These are phyloP conservation scores for Cepphus grylle DNA, from an alignment of 2,113 vertebrate species.

Conservation along the genomic window DNA sequence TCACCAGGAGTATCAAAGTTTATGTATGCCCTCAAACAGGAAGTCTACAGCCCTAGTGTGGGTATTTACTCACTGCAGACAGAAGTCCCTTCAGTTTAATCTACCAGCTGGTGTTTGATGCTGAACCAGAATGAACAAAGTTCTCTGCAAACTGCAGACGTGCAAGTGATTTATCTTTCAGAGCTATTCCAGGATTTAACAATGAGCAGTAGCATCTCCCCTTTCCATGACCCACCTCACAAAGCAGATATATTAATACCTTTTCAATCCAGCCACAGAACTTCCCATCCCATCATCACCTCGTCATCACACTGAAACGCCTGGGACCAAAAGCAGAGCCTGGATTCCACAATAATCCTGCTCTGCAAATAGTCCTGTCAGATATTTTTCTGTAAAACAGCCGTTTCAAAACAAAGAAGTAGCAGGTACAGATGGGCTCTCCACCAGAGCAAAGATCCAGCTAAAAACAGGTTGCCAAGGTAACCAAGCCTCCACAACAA, in stretches of 20 bases:
- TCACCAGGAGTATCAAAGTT: neutral
- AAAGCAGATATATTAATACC: neutral
- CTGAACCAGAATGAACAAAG: neutral
- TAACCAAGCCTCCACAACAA: conserved; percentile 53
- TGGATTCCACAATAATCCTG: neutral
- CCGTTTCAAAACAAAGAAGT: neutral
- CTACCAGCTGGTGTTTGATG: neutral
- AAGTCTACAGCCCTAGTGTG: neutral
- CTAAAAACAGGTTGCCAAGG: conserved; percentile 65
- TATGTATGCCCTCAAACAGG: neutral
- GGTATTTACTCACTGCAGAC: neutral
- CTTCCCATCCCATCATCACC: neutral
- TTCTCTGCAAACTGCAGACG: neutral
- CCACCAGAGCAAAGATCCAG: neutral
- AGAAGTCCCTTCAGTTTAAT: neutral
- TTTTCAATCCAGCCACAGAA: neutral
- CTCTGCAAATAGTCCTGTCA: neutral
- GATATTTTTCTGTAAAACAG: neutral
- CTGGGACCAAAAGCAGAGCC: neutral
- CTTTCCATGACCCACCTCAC: neutral
- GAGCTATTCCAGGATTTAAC: neutral
- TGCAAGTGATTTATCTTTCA: neutral
- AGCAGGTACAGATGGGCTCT: conserved; percentile 49
- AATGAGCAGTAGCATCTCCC: neutral
- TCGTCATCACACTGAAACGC: neutral